Conservation (phyloP, 2,888 invertebrate genomes). For the Mongoloraphidia duomilia region DNA sequence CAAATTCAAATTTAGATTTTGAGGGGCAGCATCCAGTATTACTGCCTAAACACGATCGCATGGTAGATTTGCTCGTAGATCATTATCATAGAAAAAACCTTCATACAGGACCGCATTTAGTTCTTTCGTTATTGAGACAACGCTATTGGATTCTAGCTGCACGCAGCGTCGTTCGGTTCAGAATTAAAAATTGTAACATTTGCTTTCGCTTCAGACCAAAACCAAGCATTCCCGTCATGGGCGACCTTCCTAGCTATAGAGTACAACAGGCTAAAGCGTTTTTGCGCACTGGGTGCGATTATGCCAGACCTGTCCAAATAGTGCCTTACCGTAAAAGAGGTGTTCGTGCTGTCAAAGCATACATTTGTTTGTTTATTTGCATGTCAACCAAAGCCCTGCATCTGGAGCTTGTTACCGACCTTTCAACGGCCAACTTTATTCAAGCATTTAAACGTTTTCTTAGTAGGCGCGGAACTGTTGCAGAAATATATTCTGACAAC, state of each 20-base stretch:
- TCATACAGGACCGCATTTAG: slow-evolving; percentile 12
- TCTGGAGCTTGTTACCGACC: slow-evolving; percentile 14
- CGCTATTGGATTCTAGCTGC: slow-evolving; percentile 15
- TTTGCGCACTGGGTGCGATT: not conserved
- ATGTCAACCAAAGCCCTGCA: slow-evolving; percentile 17
- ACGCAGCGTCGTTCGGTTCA: too few species aligned
- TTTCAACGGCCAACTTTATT: too few species aligned
- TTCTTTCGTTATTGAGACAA: slow-evolving; percentile 11
- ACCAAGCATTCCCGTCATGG: too few species aligned
- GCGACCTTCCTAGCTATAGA: too few species aligned
- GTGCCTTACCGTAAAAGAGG: slow-evolving; percentile 2
- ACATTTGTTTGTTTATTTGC: slow-evolving; percentile 16
- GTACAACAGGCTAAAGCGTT: not conserved
- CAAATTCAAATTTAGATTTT: slow-evolving; percentile 3
- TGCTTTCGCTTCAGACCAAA: too few species aligned
- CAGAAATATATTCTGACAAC: slow-evolving; percentile 7
- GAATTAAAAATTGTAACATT: too few species aligned
- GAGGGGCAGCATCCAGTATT: slow-evolving; percentile 7
- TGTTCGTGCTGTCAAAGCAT: slow-evolving; percentile 12
- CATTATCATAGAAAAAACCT: slow-evolving; percentile 11
- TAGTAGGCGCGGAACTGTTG: slow-evolving; percentile 14
- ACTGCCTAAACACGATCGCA: slow-evolving; percentile 3
- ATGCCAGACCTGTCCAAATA: not conserved
- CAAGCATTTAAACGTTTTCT: slow-evolving; percentile 16
- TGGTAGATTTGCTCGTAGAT: slow-evolving; percentile 11